Evolutionary conservation across 2,797 vertebrate species (phyloP).

Genomic region (Odontamblyopus rebecca): DNA sequence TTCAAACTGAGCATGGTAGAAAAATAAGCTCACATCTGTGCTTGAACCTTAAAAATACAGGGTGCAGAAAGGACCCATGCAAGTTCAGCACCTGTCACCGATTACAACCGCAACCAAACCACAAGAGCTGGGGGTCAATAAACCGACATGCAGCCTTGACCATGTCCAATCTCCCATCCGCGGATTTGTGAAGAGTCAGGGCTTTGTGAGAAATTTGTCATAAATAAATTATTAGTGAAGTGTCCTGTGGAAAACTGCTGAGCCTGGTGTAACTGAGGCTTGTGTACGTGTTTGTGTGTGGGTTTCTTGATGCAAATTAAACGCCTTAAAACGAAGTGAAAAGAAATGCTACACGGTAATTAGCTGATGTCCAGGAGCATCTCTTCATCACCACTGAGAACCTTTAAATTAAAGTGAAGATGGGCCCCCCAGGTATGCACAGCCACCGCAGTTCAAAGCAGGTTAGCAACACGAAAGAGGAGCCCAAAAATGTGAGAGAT

Average conservation of each 20-base stretch:
- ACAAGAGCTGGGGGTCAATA: constrained; percentile 18
- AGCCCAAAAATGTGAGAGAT: constrained; percentile 6
- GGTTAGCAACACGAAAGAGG: constrained; percentile 12
- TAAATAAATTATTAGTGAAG: constrained; percentile 21
- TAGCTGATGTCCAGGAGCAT: constrained; percentile 42
- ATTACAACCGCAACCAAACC: constrained; percentile 26
- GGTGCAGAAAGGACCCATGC: constrained; percentile 6
- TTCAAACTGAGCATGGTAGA: not conserved
- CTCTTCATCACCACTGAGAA: constrained; percentile 36
- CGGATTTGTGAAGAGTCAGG: constrained; percentile 14
- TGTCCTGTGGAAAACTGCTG: constrained; percentile 18
- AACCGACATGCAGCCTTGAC: constrained; percentile 13
- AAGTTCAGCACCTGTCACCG: constrained; percentile 18
- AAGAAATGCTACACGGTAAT: constrained; percentile 46
- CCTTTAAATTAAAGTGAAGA: constrained; percentile 26
- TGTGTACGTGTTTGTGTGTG: constrained; percentile 3
- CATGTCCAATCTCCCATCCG: constrained; percentile 17
- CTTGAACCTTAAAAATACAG: constrained; percentile 47
- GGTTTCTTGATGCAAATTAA: constrained; percentile 42
- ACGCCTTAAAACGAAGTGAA: constrained; percentile 34
- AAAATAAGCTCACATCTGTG: constrained; percentile 7
- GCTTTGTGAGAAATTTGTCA: constrained; percentile 15
- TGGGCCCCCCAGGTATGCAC: constrained; percentile 10
- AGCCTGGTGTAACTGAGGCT: constrained; percentile 12
- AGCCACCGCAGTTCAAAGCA: constrained; percentile 18